phyloP scores from a whole-genome alignment of 2,113 vertebrate genomes.

The Aspidoscelis tigris region DNA sequence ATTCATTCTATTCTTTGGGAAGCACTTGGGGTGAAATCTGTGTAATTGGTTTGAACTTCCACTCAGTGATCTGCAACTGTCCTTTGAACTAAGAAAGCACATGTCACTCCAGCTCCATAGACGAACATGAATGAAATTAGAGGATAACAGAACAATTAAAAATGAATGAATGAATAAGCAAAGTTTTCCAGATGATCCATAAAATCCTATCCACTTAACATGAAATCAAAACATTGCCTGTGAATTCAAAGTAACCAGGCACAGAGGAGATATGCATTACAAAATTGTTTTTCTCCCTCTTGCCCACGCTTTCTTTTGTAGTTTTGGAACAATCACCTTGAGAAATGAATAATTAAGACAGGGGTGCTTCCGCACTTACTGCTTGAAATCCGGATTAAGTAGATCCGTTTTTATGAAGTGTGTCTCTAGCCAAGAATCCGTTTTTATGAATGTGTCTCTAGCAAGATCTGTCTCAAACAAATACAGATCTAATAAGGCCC shows the following conservation, averaged over 20 bases:
- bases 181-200: conserved; percentile 13
- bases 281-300: not conserved
- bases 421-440: too few relatives aligned
- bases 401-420: too few relatives aligned
- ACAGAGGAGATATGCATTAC: not conserved
- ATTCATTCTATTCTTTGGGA: conserved; percentile 48
- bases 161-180: not conserved
- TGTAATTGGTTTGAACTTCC: conserved; percentile 1
- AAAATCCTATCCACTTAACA: not conserved
- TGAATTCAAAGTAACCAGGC: not conserved
- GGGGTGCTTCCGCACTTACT: too few relatives aligned
- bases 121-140: conserved; percentile 18
- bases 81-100: conserved; percentile 46
- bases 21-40: conserved; percentile 16
- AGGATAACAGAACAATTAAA: not conserved
- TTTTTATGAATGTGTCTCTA: too few relatives aligned
- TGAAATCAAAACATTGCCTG: not conserved
- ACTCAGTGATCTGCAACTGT: conserved; percentile 13
- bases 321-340: not conserved
- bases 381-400: too few relatives aligned
- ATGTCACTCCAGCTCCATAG: conserved; percentile 45
- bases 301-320: not conserved
- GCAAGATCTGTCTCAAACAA: too few relatives aligned
- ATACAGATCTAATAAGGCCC: too few relatives aligned
- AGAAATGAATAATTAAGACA: not conserved